Base-by-base conservation (phyloP, 35 echinoderm and acorn worm genomes). In the Lytechinus variegatus region DNA sequence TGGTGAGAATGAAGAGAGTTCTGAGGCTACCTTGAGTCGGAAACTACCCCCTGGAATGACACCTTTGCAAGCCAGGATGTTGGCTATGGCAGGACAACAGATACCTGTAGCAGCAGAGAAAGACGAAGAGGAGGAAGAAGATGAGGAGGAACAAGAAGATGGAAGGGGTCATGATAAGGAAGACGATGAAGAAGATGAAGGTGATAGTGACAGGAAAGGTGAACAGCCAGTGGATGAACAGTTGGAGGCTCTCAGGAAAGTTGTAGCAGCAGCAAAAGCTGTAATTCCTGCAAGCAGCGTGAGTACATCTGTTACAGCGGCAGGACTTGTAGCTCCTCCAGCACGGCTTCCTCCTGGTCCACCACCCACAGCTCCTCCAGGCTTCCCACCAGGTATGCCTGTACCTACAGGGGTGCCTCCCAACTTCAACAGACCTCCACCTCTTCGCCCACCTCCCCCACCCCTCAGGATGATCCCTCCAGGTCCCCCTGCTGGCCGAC, bases 31-130 rank as follows among this genome's bases (percentile, higher is more conserved):
- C 28, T 88, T 96, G 54, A 87, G 54, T 14, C 33, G 29, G 11
- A 96, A 95, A 55, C 91, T 99, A 52, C 98, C 98, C 1, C 97
- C 96, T 3, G 98, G 98, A 94, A 99, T 99, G 98, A 97, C 98
- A 9, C 95, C 98, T 27, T 86, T 99, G 14, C 98, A 99, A 58
- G 98, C 98, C 53, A 97, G 90, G 53, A 99, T 99, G 98, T 96
- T 99, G 87, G 95, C 94, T 53, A 98, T 99, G 96, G 98, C 97
- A 19, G 98, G 98, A 9, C 97, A 99, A 79, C 61, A 96, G 52
- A 87, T 96, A 16, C 95, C 92, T 94, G 55, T 94, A 2, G 13
- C 57, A 54, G 92, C 88, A 51, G 96, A 57, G 10, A 93, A 96
- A 6, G 98, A 97, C 0, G 98, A 97, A 4, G 96, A 96, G 3